Evolutionary conservation across 1,140 invertebrate species (phyloP), one percentile per base, ranked within the genome.

Genomic region (Pseudomyrmex flavicornis): DNA sequence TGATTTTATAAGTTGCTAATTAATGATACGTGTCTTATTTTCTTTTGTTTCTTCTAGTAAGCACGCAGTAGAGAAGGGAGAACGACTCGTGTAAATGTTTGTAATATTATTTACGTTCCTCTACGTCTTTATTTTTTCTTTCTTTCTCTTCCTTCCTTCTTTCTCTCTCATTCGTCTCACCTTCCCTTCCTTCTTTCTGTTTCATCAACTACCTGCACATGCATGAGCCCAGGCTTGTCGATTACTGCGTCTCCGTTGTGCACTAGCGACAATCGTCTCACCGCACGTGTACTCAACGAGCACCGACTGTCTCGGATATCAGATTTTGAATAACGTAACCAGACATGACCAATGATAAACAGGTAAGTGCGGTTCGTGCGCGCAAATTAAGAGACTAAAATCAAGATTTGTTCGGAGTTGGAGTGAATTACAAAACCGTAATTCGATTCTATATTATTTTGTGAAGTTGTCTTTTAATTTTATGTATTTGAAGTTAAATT

Each of bases 341-440:
- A 91, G 88, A 91, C 89, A 94, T 94, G 93, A 94, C 93, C 75
- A 94, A 94, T 88, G 91, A 94, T 87, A 93, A 91, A 90, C 93
- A 94, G 92, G 93, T 94, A 86, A 94, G 92, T 88, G 72, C 44
- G 68, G 84, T 17, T 15, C 82, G 61, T 52, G 48, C 22, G 50
- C 56, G 44, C 63, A 15, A 65, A 48, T 35, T 22, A 44, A 5
- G 20, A 72, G 20, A 20, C 17, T 56, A 20, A 44, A 46, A 7
- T 17, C 10, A 17, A 66, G 17, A 54, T 8, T 35, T 35, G 35
- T 35, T 35, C n/a, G 3, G 1, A 66, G 7, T 1, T 10, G 7
- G 0, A 66, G 10, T 1, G 9, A 62, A 35, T 35, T 7, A 35
- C 35, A 35, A 35, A 35, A 35, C 35, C 5, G 35, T 35, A 7